phyloP scores from a whole-genome alignment of 2,113 vertebrate species.

The Platysternon megacephalum region DNA sequence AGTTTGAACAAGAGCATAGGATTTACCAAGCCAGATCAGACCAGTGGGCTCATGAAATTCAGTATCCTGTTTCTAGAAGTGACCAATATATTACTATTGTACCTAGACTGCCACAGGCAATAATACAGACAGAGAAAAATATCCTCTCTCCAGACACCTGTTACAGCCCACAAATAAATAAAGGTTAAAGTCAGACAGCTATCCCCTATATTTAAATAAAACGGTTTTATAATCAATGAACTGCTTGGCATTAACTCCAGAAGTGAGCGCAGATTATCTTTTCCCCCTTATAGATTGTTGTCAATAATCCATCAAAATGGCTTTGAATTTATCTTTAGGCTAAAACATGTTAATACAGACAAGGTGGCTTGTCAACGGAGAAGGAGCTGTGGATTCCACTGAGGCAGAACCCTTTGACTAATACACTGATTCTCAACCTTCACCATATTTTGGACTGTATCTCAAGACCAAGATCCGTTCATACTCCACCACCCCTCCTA shows the following conservation, averaged over 20 bases:
- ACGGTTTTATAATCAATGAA: neutral
- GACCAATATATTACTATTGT: accelerated
- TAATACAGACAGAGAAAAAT: neutral
- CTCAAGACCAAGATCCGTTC: conserved; percentile 8
- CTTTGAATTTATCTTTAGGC: conserved; percentile 41
- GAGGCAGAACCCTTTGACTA: neutral
- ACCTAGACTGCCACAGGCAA: neutral
- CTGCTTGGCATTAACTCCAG: neutral
- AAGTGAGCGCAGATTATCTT: neutral
- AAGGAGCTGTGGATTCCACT: conserved; percentile 2
- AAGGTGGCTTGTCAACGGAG: neutral
- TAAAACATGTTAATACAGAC: conserved; percentile 42
- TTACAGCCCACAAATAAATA: neutral
- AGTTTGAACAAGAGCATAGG: neutral
- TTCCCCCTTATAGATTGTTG: neutral
- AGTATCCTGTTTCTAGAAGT: neutral
- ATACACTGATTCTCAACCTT: conserved; percentile 1
- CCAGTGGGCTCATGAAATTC: neutral
- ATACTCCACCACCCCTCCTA: neutral
- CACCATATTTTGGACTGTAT: conserved; percentile 16
- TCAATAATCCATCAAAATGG: conserved; percentile 34
- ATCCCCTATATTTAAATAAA: neutral
- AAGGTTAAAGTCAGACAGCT: neutral
- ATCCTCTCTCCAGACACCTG: neutral
- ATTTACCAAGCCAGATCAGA: neutral